phyloP scores from a whole-genome alignment of 2,797 vertebrate genomes.

The Periparus ater region DNA sequence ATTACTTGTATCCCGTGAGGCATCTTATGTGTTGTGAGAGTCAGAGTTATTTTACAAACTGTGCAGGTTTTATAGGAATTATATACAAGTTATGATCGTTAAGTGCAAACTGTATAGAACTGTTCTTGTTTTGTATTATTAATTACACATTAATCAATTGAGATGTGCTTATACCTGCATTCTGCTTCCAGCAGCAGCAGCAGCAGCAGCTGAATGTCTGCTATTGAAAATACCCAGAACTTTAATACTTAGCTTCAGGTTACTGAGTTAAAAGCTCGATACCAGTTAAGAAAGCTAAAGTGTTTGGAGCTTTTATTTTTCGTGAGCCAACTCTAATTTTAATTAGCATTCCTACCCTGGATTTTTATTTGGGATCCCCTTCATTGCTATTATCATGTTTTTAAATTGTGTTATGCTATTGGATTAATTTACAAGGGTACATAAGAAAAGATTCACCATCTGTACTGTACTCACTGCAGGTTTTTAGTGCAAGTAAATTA shows the following conservation, averaged over 20 bases:
- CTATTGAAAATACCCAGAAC: background rate
- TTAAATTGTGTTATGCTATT: background rate
- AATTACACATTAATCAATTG: slow-evolving; percentile 13
- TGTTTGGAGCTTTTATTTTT: background rate
- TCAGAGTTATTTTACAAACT: slow-evolving; percentile 26
- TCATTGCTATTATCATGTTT: background rate
- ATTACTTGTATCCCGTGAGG: background rate
- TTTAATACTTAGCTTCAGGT: background rate
- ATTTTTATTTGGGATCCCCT: background rate
- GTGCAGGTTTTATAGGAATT: background rate
- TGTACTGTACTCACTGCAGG: accelerated
- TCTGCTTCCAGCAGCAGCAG: background rate
- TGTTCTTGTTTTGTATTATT: slow-evolving; percentile 7
- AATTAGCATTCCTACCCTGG: background rate
- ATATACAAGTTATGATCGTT: background rate
- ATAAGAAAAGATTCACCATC: background rate
- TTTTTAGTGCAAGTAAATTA: background rate
- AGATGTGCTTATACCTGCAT: background rate
- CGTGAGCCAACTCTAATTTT: background rate
- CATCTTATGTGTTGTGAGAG: background rate
- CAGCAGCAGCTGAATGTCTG: background rate
- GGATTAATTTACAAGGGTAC: background rate
- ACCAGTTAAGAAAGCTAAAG: background rate
- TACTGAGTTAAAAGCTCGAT: background rate
- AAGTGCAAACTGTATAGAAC: background rate